Percentiles rank a stretch among this genome's conserved stretches.
Evolutionary conservation across 2,113 vertebrate species (phyloP).

Genomic region (Lasiurus cinereus): DNA sequence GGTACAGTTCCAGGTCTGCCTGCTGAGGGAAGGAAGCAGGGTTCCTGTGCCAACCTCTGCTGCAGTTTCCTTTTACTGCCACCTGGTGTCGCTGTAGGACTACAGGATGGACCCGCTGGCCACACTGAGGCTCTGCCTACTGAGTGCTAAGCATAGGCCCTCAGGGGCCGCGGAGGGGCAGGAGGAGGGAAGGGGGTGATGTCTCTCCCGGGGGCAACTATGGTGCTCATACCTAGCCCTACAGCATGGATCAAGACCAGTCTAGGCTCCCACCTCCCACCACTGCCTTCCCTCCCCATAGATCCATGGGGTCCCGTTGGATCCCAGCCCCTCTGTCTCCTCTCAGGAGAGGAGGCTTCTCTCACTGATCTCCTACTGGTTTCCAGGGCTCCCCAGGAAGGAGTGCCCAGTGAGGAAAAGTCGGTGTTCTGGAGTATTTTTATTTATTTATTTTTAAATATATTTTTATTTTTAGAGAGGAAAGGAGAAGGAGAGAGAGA

Average conservation of each 20-base stretch:
- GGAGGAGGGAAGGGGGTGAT: no score
- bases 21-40: neutral
- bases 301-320: neutral
- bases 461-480: no score
- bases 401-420: neutral
- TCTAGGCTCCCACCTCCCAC: neutral
- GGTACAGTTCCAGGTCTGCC: neutral
- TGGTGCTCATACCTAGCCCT: neutral
- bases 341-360: neutral
- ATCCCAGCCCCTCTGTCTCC: neutral
- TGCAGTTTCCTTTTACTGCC: neutral
- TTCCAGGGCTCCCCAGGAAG: neutral
- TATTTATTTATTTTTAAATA: no score
- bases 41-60: neutral
- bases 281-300: neutral
- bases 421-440: neutral
- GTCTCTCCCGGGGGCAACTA: neutral
- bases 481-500: no score
- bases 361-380: neutral
- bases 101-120: neutral
- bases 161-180: no score
- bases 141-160: no score
- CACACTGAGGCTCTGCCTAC: neutral
- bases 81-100: constrained; percentile 60
- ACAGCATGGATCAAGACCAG: neutral